Conservation (phyloP, 1,140 invertebrate species). For the Ceratina australensis region DNA sequence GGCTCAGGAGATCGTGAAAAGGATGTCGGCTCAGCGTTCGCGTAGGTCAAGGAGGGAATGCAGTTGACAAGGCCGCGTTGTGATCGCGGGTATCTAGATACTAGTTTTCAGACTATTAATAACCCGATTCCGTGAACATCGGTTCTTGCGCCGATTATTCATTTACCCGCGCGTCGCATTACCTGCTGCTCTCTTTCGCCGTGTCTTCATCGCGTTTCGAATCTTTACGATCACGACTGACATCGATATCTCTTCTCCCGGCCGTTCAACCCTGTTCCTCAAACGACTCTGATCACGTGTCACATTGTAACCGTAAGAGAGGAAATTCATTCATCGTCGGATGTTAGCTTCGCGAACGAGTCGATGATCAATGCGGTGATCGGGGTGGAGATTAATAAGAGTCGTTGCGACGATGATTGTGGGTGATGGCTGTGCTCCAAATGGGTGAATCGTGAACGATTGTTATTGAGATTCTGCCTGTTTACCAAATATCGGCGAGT, state of each 20-base stretch:
- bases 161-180: slow-evolving; percentile 3
- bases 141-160: slow-evolving; percentile 44
- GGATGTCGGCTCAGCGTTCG: slow-evolving; percentile 59
- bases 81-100: slow-evolving; percentile 57
- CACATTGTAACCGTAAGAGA: not conserved
- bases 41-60: slow-evolving; percentile 75
- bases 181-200: not conserved
- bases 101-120: slow-evolving; percentile 62
- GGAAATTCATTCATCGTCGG: slow-evolving; percentile 7
- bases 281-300: not conserved
- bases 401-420: not conserved
- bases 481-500: slow-evolving; percentile 54
- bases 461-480: not conserved
- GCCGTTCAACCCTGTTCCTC: not conserved
- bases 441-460: not conserved
- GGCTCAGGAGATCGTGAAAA: slow-evolving; percentile 50
- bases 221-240: no score
- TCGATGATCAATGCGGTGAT: slow-evolving; percentile 5
- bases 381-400: not conserved
- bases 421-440: not conserved
- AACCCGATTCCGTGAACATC: slow-evolving; percentile 47
- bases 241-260: not conserved
- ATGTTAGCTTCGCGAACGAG: not conserved
- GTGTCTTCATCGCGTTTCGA: not conserved
- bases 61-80: slow-evolving; percentile 69